Evolutionary conservation across 2,797 vertebrate species (phyloP).

Genomic region (Calcarius lapponicus): DNA sequence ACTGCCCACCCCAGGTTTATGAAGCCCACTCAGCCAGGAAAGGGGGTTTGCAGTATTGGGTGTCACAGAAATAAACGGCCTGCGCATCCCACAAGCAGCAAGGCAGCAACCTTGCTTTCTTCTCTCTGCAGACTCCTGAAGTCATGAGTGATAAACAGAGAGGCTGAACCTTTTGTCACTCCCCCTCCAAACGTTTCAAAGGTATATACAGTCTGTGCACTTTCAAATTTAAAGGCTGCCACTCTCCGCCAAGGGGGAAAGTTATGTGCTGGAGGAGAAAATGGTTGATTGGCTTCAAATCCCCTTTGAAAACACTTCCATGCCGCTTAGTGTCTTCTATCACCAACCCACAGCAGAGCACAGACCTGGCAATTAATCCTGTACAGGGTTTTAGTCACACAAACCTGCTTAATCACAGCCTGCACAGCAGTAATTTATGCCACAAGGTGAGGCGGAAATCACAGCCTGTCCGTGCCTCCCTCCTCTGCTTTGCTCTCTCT

Average conservation of each 20-base stretch:
- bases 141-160: background rate
- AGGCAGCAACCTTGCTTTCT: fast-evolving
- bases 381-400: background rate
- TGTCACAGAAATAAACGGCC: fast-evolving
- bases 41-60: background rate
- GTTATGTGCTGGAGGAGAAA: background rate
- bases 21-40: background rate
- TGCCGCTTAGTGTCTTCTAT: background rate
- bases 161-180: background rate
- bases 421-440: background rate
- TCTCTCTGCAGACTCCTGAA: background rate
- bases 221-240: background rate
- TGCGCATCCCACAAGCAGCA: background rate
- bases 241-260: fast-evolving
- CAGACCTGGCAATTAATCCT: background rate
- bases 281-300: background rate
- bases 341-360: background rate
- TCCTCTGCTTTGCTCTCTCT: background rate
- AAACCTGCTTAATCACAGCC: background rate
- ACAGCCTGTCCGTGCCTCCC: background rate
- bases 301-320: background rate
- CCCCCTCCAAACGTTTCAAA: background rate
- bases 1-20: fast-evolving
- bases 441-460: background rate
- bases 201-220: background rate